These are phyloP conservation scores for Philaethria dido DNA, from an alignment of 2,888 invertebrate species.

Conservation along the genomic window DNA sequence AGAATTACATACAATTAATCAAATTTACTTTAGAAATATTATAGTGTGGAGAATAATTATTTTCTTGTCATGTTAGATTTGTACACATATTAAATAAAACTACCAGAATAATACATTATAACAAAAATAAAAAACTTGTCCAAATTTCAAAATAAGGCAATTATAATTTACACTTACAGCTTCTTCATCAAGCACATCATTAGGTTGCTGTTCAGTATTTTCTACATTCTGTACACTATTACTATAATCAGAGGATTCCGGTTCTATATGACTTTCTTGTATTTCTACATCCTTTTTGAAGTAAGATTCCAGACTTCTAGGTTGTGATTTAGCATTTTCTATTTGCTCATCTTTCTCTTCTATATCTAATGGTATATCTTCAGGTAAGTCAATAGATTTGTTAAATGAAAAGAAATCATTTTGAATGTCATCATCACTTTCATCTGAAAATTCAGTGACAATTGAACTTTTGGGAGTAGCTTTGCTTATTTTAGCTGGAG, in stretches of 20 bases:
- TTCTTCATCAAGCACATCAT: slow-evolving; percentile 67
- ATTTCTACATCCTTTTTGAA: slow-evolving; percentile 63
- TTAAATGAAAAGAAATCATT: slow-evolving; percentile 83
- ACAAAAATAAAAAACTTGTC: too few relatives aligned
- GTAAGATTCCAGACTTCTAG: slow-evolving; percentile 65
- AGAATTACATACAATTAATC: background rate
- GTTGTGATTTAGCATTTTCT: slow-evolving; percentile 45
- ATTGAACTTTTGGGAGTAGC: slow-evolving; percentile 48
- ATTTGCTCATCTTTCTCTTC: slow-evolving; percentile 48
- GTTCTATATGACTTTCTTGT: slow-evolving; percentile 47
- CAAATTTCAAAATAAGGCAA: background rate
- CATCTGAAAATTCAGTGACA: slow-evolving; percentile 67
- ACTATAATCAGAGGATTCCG: slow-evolving; percentile 17
- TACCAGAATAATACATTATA: too few relatives aligned
- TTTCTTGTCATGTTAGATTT: background rate
- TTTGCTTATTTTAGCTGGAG: slow-evolving; percentile 56
- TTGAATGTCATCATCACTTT: slow-evolving; percentile 76
- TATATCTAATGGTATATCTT: slow-evolving; percentile 64
- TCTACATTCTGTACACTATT: slow-evolving; percentile 22
- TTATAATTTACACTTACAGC: slow-evolving; percentile 61
- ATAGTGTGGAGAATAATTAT: background rate
- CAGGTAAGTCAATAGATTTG: slow-evolving; percentile 70
- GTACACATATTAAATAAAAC: too few relatives aligned
- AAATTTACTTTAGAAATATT: background rate
- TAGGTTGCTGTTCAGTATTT: slow-evolving; percentile 23